Evolutionary conservation across 2,113 vertebrate genomes (phyloP).

Genomic region (Alaudala cheleensis): DNA sequence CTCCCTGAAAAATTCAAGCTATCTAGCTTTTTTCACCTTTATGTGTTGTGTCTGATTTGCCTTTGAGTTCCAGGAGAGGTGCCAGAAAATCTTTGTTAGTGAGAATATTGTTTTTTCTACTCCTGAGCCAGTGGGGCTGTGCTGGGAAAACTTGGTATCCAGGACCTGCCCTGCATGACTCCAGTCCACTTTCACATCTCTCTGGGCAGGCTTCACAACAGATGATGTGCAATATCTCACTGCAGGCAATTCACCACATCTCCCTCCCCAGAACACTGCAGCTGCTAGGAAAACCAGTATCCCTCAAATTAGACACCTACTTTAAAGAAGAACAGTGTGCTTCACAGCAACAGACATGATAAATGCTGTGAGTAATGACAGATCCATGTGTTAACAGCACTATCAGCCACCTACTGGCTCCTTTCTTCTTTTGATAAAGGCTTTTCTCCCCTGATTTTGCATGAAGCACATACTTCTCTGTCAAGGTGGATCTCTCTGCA

Average conservation of each 20-base stretch:
- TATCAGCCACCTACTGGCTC: constrained; percentile 57
- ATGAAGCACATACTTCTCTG: neutral
- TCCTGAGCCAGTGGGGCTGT: neutral
- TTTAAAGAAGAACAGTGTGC: constrained; percentile 34
- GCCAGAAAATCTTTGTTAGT: neutral
- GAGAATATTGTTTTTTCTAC: neutral
- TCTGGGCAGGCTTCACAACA: neutral
- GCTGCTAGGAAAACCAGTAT: constrained; percentile 27
- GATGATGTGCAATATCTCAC: neutral
- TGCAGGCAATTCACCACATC: neutral
- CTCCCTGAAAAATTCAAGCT: neutral
- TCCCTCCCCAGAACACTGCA: neutral
- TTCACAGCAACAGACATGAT: constrained; percentile 37
- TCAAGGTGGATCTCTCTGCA: constrained; percentile 27
- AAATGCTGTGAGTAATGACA: constrained; percentile 57
- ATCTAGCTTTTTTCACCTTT: neutral
- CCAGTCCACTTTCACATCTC: neutral
- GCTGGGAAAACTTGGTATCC: neutral
- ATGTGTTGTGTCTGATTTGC: neutral
- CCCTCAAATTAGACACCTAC: constrained; percentile 32
- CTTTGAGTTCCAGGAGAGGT: neutral
- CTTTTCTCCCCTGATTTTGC: neutral
- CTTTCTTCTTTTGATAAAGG: constrained; percentile 34
- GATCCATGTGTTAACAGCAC: constrained; percentile 26
- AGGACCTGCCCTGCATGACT: neutral